phyloP scores from a whole-genome alignment of 2,797 vertebrate genomes.

The Lerista edwardsae region DNA sequence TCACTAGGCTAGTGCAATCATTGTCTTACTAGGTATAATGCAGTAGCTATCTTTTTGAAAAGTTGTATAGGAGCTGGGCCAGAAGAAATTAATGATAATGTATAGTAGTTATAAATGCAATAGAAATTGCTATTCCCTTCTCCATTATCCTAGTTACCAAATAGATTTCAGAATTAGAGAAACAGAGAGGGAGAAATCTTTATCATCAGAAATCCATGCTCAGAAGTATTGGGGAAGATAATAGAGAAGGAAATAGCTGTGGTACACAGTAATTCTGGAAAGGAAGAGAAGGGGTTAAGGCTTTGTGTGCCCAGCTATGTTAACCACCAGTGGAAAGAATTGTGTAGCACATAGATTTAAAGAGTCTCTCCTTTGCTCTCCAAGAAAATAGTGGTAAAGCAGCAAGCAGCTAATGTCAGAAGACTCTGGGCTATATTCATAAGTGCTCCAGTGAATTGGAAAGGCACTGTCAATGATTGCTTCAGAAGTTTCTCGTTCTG shows the following conservation, averaged over 20 bases:
- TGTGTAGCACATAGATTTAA: slow-evolving; percentile 39
- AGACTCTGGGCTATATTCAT: slow-evolving; percentile 59
- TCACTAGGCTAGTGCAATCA: slow-evolving; percentile 12
- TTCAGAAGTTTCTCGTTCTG: slow-evolving; percentile 64
- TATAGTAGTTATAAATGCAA: background rate
- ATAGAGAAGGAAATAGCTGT: no score
- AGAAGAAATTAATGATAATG: background rate
- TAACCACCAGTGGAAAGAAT: background rate
- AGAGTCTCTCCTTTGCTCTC: slow-evolving; percentile 48
- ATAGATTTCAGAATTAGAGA: no score
- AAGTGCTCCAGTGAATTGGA: slow-evolving; percentile 55
- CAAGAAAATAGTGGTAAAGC: slow-evolving; percentile 39
- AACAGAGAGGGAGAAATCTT: no score
- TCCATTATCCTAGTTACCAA: background rate
- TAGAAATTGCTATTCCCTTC: slow-evolving; percentile 14
- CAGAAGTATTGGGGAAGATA: no score
- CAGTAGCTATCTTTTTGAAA: slow-evolving; percentile 31
- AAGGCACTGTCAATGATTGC: slow-evolving; percentile 62
- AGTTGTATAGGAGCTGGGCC: background rate
- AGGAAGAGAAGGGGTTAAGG: slow-evolving; percentile 17
- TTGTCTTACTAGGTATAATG: background rate
- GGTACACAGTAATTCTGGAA: background rate
- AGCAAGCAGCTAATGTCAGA: slow-evolving; percentile 49
- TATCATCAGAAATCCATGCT: no score
- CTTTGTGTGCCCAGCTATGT: background rate